phyloP scores from a whole-genome alignment of 2,888 invertebrate genomes.

The Tholera decimalis region DNA sequence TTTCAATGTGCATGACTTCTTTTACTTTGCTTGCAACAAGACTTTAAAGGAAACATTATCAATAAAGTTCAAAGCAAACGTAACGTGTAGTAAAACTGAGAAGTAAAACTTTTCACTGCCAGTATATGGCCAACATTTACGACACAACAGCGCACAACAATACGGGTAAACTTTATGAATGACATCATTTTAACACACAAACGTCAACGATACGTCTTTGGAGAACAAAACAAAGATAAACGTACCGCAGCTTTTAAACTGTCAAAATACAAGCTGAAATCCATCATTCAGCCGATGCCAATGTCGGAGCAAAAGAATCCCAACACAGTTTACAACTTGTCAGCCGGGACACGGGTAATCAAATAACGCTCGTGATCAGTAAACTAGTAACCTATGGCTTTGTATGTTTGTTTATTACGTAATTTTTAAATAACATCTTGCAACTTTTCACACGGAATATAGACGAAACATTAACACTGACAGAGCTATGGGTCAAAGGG shows the following conservation, averaged over 20 bases:
- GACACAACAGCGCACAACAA: constrained; percentile 7
- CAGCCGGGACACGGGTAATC: constrained; percentile 40
- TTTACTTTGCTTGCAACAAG: background rate
- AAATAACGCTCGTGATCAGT: constrained; percentile 49
- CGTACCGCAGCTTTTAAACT: constrained; percentile 48
- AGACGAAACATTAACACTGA: background rate
- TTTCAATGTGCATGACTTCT: constrained; percentile 15
- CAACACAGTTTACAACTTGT: constrained; percentile 49
- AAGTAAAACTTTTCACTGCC: constrained; percentile 9
- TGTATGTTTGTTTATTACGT: constrained; percentile 6
- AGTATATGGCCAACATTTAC: constrained; percentile 6
- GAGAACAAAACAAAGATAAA: constrained; percentile 29
- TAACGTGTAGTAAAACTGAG: constrained; percentile 13
- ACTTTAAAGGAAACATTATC: constrained; percentile 2
- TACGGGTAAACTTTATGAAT: constrained; percentile 13
- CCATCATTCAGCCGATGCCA: constrained; percentile 34
- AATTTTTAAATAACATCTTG: too few species aligned
- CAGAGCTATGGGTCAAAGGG: background rate
- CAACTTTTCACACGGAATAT: background rate
- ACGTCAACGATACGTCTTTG: constrained; percentile 31
- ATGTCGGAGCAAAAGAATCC: constrained; percentile 39
- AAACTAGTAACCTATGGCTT: background rate
- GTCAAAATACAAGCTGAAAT: constrained; percentile 58
- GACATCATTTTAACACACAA: constrained; percentile 35
- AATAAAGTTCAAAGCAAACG: constrained; percentile 16